A percentile compares a stretch with the other conserved stretches of the same genome.
Evolutionary conservation across 2,888 invertebrate genomes (phyloP).

Genomic region (Halictus quadricinctus): DNA sequence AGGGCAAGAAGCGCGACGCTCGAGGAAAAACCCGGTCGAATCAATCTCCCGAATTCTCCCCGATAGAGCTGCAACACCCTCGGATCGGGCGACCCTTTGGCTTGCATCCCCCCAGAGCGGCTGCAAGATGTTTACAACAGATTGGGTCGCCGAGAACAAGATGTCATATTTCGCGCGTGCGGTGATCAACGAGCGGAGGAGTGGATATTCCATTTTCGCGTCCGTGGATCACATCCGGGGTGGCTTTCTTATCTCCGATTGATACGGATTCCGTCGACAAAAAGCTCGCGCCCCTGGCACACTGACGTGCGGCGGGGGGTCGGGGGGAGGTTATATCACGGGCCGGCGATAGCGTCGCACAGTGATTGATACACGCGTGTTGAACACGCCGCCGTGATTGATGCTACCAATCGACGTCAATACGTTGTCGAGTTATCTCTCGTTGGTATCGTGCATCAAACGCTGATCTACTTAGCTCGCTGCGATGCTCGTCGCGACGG

Average conservation of each 20-base stretch:
- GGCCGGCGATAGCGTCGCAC: constrained; percentile 71
- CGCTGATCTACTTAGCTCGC: constrained; percentile 66
- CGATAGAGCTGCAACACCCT: not conserved
- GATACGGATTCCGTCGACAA: constrained; percentile 61
- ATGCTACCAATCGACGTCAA: constrained; percentile 80
- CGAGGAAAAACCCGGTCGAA: not conserved
- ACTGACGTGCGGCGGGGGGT: not conserved
- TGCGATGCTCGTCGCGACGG: constrained; percentile 22
- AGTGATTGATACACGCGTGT: constrained; percentile 80
- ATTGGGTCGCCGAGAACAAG: constrained; percentile 41
- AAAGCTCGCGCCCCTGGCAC: constrained; percentile 51
- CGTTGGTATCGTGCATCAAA: constrained; percentile 62
- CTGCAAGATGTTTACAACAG: constrained; percentile 24
- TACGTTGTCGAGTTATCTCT: constrained; percentile 78
- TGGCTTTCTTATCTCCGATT: constrained; percentile 64
- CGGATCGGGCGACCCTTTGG: not conserved
- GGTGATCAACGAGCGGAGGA: constrained; percentile 40
- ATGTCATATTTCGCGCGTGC: constrained; percentile 45
- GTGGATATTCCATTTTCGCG: constrained; percentile 55
- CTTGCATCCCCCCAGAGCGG: not conserved
- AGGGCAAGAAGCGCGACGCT: not conserved
- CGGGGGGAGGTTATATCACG: constrained; percentile 1
- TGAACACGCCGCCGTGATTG: constrained; percentile 77
- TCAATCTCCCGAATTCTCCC: constrained; percentile 1
- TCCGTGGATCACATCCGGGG: constrained; percentile 21